phyloP scores from a whole-genome alignment of 2,888 invertebrate species.

The Oscheius sp. region DNA sequence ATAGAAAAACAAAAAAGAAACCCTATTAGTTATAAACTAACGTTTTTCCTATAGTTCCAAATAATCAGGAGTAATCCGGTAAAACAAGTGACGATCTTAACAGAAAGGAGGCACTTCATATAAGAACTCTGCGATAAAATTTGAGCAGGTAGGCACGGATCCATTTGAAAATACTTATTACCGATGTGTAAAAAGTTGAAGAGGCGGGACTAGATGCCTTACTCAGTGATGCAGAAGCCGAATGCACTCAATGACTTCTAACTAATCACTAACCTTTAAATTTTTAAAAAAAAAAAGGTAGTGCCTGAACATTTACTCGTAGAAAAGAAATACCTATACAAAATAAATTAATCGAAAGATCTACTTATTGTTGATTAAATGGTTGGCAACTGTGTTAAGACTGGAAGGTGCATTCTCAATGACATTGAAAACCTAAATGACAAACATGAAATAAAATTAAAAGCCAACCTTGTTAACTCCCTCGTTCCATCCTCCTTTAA shows the following conservation, averaged over 20 bases:
- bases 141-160: constrained; percentile 8
- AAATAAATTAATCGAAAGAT: not conserved
- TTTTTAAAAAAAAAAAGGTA: not conserved
- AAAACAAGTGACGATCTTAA: constrained; percentile 8
- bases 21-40: not conserved
- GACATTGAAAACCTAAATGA: constrained; percentile 51
- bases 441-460: not conserved
- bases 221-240: no score
- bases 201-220: no score
- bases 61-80: constrained; percentile 1
- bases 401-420: constrained; percentile 60
- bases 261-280: no score
- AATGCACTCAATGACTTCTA: no score
- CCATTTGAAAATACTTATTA: no score
- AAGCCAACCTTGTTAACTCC: constrained; percentile 55
- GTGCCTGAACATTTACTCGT: constrained; percentile 23
- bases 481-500: constrained; percentile 61
- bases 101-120: constrained; percentile 7
- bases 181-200: no score
- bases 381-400: constrained; percentile 59
- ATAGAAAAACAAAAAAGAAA: not conserved
- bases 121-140: not conserved
- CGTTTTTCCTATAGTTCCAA: constrained; percentile 12
- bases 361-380: constrained; percentile 55
- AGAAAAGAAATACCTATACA: constrained; percentile 25